A percentile compares a stretch with the other conserved stretches of the same genome.
Evolutionary conservation across 2,888 invertebrate species (phyloP).

Genomic region (Cremastobaeus sp.): DNA sequence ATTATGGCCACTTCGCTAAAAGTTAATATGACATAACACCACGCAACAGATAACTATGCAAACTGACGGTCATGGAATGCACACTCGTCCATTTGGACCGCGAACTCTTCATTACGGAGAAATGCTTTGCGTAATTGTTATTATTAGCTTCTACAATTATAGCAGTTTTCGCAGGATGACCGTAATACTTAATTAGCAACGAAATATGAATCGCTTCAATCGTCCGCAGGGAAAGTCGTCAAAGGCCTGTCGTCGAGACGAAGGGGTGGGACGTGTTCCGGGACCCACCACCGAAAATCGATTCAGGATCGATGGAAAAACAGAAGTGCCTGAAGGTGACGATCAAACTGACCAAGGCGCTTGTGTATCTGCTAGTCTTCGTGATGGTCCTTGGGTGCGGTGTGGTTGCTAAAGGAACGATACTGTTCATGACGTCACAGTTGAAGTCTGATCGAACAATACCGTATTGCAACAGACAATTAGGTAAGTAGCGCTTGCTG

Average conservation of each 20-base stretch:
- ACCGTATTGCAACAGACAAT: constrained; percentile 90
- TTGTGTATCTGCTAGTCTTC: constrained; percentile 92
- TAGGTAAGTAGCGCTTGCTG: constrained; percentile 81
- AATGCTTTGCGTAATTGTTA: too few species aligned
- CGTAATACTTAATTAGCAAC: too few species aligned
- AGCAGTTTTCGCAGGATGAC: too few species aligned
- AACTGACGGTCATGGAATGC: too few species aligned
- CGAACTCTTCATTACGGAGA: too few species aligned
- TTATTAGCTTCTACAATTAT: too few species aligned
- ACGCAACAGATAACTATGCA: too few species aligned
- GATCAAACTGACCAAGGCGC: constrained; percentile 89
- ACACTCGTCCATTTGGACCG: too few species aligned
- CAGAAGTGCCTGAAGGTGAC: constrained; percentile 92
- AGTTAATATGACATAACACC: too few species aligned
- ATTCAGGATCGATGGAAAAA: constrained; percentile 92
- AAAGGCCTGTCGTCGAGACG: constrained; percentile 90
- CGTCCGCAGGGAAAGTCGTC: constrained; percentile 76
- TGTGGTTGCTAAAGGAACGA: constrained; percentile 91
- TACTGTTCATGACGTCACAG: constrained; percentile 95
- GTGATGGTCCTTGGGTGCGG: constrained; percentile 90
- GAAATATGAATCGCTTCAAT: too few species aligned
- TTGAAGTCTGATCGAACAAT: constrained; percentile 87
- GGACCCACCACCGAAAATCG: constrained; percentile 92
- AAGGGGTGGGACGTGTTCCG: constrained; percentile 99
- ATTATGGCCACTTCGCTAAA: too few species aligned